Base-by-base conservation (phyloP, 1,140 invertebrate genomes). In the Drosophila orosa region DNA sequence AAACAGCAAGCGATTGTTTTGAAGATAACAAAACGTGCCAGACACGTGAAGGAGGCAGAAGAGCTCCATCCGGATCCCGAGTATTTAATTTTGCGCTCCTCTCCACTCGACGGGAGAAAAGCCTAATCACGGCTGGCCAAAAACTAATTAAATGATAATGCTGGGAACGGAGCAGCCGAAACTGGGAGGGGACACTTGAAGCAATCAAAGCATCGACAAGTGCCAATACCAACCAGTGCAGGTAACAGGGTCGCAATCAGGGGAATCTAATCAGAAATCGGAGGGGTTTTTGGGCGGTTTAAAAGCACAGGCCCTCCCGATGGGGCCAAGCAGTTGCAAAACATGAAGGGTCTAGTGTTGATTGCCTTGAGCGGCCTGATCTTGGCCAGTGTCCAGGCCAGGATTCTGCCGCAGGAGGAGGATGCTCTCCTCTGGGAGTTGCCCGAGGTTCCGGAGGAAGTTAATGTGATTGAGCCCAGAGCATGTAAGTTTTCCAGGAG, bases 101-200 rank as follows among this genome's bases (percentile, higher is more conserved):
- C 47, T 48, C 37, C 15, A 45, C 47, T 19, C 19, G 8, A n/a
- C 27, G n/a, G 44, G 39, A 50, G 19, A 3, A 40, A 39, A n/a
- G 45, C 54, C 52, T 63, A 78, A 60, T 42, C 57, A 44, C 33
- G 39, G 44, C 17, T 33, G 25, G 33, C 61, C 60, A 48, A 71
- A 75, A 76, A 73, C 66, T 89, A 86, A 86, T 86, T 79, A 86
- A 86, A 62, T 87, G 82, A 86, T 86, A 86, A 81, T 71, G 52
- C 25, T 50, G 31, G 37, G 33, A 69, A 62, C 40, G 52, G 29
- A 45, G 45, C 44, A 59, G n/a, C 33, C 61, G 8, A 78, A 71
- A 69, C 19, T 33, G 39, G 47, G 74, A 45, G 44, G 56, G 65
- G 58, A 72, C 74, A 75, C 65, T 58, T 78, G 71, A 78, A 54